A percentile compares a stretch with the other conserved stretches of the same genome.
Conservation (phyloP, 2,888 invertebrate genomes). For the Nipponacmea schrenckii region DNA sequence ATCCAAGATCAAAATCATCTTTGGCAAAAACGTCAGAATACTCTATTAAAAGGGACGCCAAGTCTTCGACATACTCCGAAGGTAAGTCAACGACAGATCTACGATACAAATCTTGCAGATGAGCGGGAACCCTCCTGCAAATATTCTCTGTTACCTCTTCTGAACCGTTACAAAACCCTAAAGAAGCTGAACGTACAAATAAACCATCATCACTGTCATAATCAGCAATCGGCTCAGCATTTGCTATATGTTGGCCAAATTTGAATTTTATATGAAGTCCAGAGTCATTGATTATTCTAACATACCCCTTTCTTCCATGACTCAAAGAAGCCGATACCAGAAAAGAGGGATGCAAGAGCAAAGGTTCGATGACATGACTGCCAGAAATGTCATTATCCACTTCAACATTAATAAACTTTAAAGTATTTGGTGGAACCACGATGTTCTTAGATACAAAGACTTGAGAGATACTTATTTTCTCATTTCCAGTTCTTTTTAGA, state of each 20-base stretch:
- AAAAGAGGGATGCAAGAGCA: not conserved
- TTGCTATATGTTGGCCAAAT: not conserved
- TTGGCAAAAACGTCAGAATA: conserved; percentile 10
- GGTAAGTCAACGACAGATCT: not conserved
- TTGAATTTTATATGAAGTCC: not conserved
- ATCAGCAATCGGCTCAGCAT: not conserved
- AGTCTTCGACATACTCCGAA: not conserved
- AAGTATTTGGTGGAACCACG: not conserved
- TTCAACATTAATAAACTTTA: not conserved
- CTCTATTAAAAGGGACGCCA: not conserved
- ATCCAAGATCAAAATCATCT: conserved; percentile 9
- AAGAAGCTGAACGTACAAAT: not conserved
- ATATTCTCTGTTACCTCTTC: not conserved
- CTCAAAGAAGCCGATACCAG: not conserved
- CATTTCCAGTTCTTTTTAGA: not conserved
- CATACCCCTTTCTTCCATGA: not conserved
- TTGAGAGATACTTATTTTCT: not conserved
- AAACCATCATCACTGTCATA: not conserved
- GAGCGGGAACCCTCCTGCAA: conserved; percentile 1
- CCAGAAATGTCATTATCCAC: too few relatives aligned
- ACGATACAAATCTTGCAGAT: not conserved
- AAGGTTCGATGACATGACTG: not conserved
- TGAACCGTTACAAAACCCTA: too few relatives aligned
- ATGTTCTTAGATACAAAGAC: not conserved
- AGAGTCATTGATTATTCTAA: not conserved